phyloP scores from a whole-genome alignment of 2,797 vertebrate species.

The Bovichtus variegatus region DNA sequence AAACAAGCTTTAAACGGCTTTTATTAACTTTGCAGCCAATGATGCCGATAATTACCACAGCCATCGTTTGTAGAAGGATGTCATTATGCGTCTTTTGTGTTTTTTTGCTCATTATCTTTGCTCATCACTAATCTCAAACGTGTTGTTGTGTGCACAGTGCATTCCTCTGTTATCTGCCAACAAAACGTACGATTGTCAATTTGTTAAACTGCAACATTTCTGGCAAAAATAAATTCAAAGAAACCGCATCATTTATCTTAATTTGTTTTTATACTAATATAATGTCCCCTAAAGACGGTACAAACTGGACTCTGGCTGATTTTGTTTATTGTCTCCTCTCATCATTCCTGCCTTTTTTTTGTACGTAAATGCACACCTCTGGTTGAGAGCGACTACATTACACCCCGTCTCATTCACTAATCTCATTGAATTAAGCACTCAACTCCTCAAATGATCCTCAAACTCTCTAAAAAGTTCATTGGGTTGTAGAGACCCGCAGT shows the following conservation, averaged over 20 bases:
- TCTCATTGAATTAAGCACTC: not conserved
- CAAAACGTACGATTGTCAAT: constrained; percentile 19
- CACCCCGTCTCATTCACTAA: not conserved
- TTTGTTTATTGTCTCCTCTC: not conserved
- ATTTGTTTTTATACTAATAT: not conserved
- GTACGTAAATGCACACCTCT: not conserved
- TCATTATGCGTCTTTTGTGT: constrained; percentile 49
- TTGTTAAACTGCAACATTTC: constrained; percentile 23
- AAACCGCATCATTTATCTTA: not conserved
- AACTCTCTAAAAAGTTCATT: too few relatives aligned
- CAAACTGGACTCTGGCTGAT: not conserved
- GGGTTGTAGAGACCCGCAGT: not conserved
- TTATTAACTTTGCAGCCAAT: constrained; percentile 54
- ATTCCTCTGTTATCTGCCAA: constrained; percentile 13
- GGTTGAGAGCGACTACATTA: not conserved
- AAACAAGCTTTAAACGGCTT: constrained; percentile 48
- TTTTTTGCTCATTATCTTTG: constrained; percentile 54
- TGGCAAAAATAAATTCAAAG: not conserved
- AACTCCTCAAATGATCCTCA: too few relatives aligned
- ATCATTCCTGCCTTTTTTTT: not conserved
- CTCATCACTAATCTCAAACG: constrained; percentile 52
- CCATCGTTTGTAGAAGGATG: constrained; percentile 40
- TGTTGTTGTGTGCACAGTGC: constrained; percentile 4
- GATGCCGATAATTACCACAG: constrained; percentile 57
- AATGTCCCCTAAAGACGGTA: not conserved